Evolutionary conservation across 2,797 vertebrate genomes (phyloP).

Genomic region (Macrochelys suwanniensis): DNA sequence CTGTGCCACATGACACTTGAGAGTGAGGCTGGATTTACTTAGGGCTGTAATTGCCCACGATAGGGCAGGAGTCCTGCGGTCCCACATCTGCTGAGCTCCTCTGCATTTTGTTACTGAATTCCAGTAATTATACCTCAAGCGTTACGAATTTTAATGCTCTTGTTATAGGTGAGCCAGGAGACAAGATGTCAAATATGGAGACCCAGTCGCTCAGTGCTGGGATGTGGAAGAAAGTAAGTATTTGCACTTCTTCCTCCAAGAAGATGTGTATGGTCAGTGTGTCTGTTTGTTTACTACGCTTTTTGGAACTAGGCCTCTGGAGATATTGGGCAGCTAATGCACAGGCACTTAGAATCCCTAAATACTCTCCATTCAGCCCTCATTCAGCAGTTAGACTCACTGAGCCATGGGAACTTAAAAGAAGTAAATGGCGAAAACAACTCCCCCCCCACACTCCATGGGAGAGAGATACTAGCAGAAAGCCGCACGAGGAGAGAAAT

Average conservation of each 20-base stretch:
- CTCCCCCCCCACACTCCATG: not conserved
- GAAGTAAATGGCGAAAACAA: not conserved
- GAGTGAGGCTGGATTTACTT: slow-evolving; percentile 72
- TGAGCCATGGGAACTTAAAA: not conserved
- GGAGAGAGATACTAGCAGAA: not conserved
- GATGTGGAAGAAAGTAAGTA: slow-evolving; percentile 93
- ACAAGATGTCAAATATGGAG: slow-evolving; percentile 96
- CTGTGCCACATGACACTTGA: slow-evolving; percentile 70
- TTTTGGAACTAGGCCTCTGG: not conserved
- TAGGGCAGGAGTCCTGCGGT: slow-evolving; percentile 31
- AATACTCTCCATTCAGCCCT: not conserved
- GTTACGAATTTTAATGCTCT: slow-evolving; percentile 68
- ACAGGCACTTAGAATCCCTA: not conserved
- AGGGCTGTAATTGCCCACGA: slow-evolving; percentile 46
- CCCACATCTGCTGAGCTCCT: slow-evolving; percentile 49
- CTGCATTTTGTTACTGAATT: slow-evolving; percentile 57
- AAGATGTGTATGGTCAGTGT: not conserved
- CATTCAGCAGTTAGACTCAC: not conserved
- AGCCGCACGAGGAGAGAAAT: not conserved
- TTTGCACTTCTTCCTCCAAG: slow-evolving; percentile 24
- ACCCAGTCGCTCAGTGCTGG: slow-evolving; percentile 96
- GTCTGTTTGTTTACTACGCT: not conserved
- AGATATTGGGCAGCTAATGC: not conserved
- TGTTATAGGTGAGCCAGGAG: slow-evolving; percentile 92
- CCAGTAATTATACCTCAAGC: slow-evolving; percentile 49